Evolutionary conservation across 2,888 invertebrate genomes (phyloP), one percentile per base, ranked within the genome.

Genomic region (Belgica antarctica): DNA sequence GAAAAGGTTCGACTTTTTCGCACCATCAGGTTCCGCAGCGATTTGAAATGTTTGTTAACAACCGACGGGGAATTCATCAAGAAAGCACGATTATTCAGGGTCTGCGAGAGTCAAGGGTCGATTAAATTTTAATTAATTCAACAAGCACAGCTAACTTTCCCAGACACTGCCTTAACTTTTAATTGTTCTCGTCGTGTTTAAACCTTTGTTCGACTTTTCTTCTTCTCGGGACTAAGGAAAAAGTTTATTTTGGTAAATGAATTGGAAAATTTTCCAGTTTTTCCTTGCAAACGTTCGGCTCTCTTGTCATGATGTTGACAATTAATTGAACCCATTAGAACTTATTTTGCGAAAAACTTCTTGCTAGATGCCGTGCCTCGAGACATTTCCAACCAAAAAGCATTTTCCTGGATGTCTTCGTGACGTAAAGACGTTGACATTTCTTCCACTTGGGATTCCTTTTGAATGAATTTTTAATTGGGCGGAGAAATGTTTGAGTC

Each of bases 121-220:
- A n/a, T n/a, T n/a, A n/a, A n/a, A n/a, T n/a, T n/a, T n/a, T n/a
- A n/a, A n/a, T n/a, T n/a, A n/a, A n/a, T n/a, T n/a, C n/a, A n/a
- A n/a, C n/a, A n/a, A n/a, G n/a, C n/a, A n/a, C n/a, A n/a, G n/a
- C n/a, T n/a, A n/a, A n/a, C n/a, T n/a, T n/a, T n/a, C n/a, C n/a
- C n/a, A n/a, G n/a, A n/a, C n/a, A n/a, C n/a, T n/a, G n/a, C 41
- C 41, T 41, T 15, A 41, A 41, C 41, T 41, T 41, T 41, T 41
- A 41, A 41, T 41, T 41, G 41, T 41, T 41, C n/a, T n/a, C 41
- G 41, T 15, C 41, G 41, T 41, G 41, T 41, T 41, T 41, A n/a
- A 12, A 15, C 41, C 15, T 41, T 41, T 41, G 41, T 41, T 41
- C n/a, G 15, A 41, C n/a, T n/a, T n/a, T n/a, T n/a, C n/a, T n/a